Conservation (phyloP, 35 echinoderm and acorn worm species). For the Eucidaris tribuloides region DNA sequence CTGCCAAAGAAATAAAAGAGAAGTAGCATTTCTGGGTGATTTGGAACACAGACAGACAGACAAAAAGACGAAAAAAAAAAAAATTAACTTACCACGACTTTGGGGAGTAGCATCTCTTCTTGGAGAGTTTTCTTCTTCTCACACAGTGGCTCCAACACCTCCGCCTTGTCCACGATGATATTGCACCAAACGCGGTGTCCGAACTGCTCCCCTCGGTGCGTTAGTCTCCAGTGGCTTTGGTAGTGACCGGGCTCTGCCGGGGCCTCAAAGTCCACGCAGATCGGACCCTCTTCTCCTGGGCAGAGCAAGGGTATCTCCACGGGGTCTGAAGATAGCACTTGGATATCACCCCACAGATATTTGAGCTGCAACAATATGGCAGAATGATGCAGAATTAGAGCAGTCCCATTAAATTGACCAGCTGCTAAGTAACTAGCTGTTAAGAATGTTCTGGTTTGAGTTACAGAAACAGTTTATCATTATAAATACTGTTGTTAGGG, state of each 20-base stretch:
- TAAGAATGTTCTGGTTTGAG: not conserved
- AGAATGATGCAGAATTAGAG: not conserved
- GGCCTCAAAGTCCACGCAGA: slow-evolving; percentile 89
- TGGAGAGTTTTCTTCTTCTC: slow-evolving; percentile 23
- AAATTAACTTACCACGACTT: not conserved
- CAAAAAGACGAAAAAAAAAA: no score
- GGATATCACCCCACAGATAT: slow-evolving; percentile 87
- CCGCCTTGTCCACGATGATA: slow-evolving; percentile 63
- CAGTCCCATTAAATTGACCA: not conserved
- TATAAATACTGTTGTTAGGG: no score
- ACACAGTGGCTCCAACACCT: slow-evolving; percentile 47
- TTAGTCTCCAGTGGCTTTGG: slow-evolving; percentile 88
- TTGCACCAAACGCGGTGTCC: slow-evolving; percentile 87
- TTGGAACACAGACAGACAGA: no score
- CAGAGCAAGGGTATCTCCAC: slow-evolving; percentile 38
- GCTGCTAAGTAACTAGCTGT: not conserved
- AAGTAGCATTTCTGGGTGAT: no score
- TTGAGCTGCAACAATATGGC: slow-evolving; percentile 57
- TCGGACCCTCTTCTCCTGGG: slow-evolving; percentile 55
- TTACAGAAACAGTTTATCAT: no score
- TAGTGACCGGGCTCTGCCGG: slow-evolving; percentile 70
- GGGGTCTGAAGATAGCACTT: slow-evolving; percentile 36
- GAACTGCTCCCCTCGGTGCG: slow-evolving; percentile 80
- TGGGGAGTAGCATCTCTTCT: not conserved
- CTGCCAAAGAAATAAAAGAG: no score